A percentile compares a stretch with the other conserved stretches of the same genome.
phyloP scores from a whole-genome alignment of 2,797 vertebrate genomes.

The Cryptoprocta ferox region DNA sequence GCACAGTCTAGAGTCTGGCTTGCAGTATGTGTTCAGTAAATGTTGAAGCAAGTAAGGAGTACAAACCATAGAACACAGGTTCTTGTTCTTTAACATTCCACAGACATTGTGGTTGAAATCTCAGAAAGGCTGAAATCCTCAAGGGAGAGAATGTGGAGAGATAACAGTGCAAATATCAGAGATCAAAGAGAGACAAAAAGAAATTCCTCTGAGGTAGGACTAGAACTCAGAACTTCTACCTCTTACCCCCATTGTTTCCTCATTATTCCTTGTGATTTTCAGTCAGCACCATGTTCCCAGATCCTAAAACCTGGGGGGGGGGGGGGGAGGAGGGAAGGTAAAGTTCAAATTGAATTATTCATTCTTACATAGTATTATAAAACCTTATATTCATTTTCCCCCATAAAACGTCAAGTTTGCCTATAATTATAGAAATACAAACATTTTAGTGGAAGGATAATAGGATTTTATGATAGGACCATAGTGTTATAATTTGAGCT shows the following conservation, averaged over 20 bases:
- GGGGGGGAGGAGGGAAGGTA: background rate
- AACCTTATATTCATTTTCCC: background rate
- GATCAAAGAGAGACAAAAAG: background rate
- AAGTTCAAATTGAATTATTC: background rate
- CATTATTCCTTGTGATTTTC: background rate
- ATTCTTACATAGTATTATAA: background rate
- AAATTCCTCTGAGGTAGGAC: background rate
- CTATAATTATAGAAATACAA: background rate
- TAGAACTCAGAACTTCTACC: background rate
- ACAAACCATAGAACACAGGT: background rate
- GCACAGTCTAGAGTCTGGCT: background rate
- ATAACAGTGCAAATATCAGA: background rate
- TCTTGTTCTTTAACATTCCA: background rate
- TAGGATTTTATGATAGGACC: background rate
- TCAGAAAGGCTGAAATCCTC: background rate
- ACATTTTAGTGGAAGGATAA: constrained; percentile 4
- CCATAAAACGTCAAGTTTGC: background rate
- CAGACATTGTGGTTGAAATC: background rate
- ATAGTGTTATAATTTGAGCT: background rate
- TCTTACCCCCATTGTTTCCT: background rate
- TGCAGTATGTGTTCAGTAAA: background rate
- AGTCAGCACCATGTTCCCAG: background rate
- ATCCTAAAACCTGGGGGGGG: background rate
- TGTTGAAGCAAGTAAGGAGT: background rate
- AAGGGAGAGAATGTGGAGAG: background rate